phyloP scores from a whole-genome alignment of 2,888 invertebrate genomes.

The Brachypalpus laphriformis region DNA sequence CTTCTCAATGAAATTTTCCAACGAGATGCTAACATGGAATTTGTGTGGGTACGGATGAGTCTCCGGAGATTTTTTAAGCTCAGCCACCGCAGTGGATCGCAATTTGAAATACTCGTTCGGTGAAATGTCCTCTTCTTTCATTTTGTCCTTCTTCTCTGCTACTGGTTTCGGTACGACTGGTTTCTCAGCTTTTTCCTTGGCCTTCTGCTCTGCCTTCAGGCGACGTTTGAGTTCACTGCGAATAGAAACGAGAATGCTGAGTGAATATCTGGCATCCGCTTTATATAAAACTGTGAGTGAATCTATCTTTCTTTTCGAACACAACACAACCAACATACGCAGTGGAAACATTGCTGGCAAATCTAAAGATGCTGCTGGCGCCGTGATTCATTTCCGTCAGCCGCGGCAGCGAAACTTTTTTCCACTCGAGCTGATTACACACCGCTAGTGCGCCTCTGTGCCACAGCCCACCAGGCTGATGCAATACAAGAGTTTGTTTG shows the following conservation, averaged over 20 bases:
- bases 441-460: neutral
- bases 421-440: neutral
- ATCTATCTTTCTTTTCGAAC: neutral
- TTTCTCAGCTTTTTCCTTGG: conserved; percentile 94
- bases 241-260: conserved; percentile 75
- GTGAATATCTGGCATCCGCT: neutral
- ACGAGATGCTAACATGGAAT: conserved; percentile 94
- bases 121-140: conserved; percentile 91
- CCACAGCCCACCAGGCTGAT: conserved; percentile 30
- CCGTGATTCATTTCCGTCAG: conserved; percentile 10
- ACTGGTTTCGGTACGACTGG: conserved; percentile 82
- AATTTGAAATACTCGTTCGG: conserved; percentile 97
- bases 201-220: conserved; percentile 95
- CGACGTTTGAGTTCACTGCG: conserved; percentile 96
- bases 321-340: conserved; percentile 46
- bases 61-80: conserved; percentile 88
- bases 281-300: neutral
- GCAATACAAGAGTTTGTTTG: conserved; percentile 36
- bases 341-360: conserved; percentile 47
- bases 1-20: conserved; percentile 94
- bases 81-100: conserved; percentile 90
- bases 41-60: conserved; percentile 98
- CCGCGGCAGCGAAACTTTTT: neutral
- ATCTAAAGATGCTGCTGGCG: neutral
- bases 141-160: conserved; percentile 79